Conservation (phyloP, 2,113 vertebrate genomes). For the Eurystomus gularis region DNA sequence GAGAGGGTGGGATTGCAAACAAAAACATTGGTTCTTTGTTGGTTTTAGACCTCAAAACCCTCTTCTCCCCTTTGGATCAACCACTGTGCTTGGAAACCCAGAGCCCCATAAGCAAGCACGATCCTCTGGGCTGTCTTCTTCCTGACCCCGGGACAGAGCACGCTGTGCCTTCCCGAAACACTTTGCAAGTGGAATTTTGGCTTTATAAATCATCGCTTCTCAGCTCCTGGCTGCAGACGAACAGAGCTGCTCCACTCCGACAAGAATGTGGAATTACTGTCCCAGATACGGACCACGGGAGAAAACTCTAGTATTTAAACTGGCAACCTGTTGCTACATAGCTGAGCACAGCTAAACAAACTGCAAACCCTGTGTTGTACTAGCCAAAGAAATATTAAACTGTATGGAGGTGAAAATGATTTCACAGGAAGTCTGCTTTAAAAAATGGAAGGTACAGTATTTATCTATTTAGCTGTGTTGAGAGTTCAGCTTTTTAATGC, state of each 20-base stretch:
- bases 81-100: background rate
- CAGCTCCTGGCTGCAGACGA: background rate
- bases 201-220: slow-evolving; percentile 7
- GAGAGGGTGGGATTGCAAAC: background rate
- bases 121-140: background rate
- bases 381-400: slow-evolving; percentile 31
- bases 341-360: background rate
- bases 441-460: background rate
- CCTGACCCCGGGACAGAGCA: background rate
- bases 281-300: background rate
- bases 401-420: background rate
- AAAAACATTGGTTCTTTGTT: background rate
- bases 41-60: background rate
- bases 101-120: background rate
- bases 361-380: background rate
- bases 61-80: background rate
- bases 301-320: slow-evolving; percentile 46
- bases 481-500: background rate
- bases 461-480: background rate
- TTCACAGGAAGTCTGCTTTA: background rate
- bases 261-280: slow-evolving; percentile 29
- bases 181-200: slow-evolving; percentile 53
- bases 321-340: slow-evolving; percentile 35
- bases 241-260: background rate
- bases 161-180: background rate